Conservation (phyloP, 2,888 invertebrate genomes). For the Aleiodes testaceus region DNA sequence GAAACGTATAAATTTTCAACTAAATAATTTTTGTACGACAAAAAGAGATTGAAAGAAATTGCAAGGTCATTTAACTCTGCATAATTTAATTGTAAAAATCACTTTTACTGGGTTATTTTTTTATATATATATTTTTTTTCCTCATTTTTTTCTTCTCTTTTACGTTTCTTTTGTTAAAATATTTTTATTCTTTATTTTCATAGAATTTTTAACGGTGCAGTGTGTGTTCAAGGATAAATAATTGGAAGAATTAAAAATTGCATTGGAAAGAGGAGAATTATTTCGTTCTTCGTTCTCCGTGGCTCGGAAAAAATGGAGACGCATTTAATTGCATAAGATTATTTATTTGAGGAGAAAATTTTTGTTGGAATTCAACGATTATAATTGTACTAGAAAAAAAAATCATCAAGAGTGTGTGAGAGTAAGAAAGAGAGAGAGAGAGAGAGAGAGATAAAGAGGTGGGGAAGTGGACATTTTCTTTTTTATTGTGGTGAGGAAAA, state of each 20-base stretch:
- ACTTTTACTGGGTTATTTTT: too few species aligned
- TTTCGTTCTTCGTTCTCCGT: background rate
- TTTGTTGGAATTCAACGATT: too few species aligned
- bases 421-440: slow-evolving; percentile 14
- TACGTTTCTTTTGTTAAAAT: background rate
- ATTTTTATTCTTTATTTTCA: slow-evolving; percentile 4
- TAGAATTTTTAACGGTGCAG: background rate
- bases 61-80: too few species aligned
- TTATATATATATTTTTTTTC: too few species aligned
- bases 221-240: slow-evolving; percentile 24
- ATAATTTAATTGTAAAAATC: too few species aligned
- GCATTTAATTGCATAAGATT: slow-evolving; percentile 6
- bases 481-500: slow-evolving; percentile 1
- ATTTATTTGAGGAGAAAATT: background rate
- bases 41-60: too few species aligned
- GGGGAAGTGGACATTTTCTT: slow-evolving; percentile 20
- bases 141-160: background rate
- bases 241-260: background rate
- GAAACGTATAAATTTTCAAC: background rate
- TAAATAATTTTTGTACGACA: too few species aligned
- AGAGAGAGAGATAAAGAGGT: slow-evolving; percentile 15
- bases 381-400: background rate
- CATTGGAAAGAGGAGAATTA: background rate
- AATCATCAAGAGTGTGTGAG: background rate
- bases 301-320: background rate